Evolutionary conservation across 2,113 vertebrate genomes (phyloP), one percentile per base, ranked within the genome.

Genomic region (Chamaea fasciata): DNA sequence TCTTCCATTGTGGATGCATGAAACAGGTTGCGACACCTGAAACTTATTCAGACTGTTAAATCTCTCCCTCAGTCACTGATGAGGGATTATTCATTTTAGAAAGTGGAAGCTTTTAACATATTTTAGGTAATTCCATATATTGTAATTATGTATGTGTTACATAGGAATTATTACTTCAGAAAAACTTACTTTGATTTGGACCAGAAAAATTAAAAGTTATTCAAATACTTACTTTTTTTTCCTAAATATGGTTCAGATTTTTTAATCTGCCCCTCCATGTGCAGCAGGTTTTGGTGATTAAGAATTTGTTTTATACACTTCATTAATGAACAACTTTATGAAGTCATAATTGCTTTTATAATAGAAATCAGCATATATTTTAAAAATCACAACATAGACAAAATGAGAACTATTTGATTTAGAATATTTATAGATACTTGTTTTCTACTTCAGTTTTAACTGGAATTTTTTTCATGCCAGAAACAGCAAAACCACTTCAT

Each of bases 401-500:
- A 84, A 92, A 75, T 20, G 9, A 71, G 19, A 21, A 69, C 20
- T n/a, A 39, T 69, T 83, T 92, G 5, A 77, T 46, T 85, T 73
- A 75, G 37, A 63, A 50, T 88, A 92, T 70, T 94, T 87, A 78
- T 50, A 85, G 79, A 37, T 37, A 63, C 22, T 55, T 84, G 17
- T 75, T 94, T 89, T 92, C 31, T 35, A 44, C 22, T 89, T 70
- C 13, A 62, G 0, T 87, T 94, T 90, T 84, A 82, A 84, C 65
- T 82, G 57, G 62, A 93, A 79, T 85, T 71, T 84, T 91, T 87
- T 94, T 79, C 39, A 67, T 86, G 47, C 49, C 73, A 95, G 94
- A 92, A 90, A 77, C 37, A 80, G 64, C 87, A 92, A 91, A 31
- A 5, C 37, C 39, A 30, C 63, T 79, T 75, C 44, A 74, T 90